phyloP scores from a whole-genome alignment of 2,797 vertebrate genomes.

The Galago senegalensis region DNA sequence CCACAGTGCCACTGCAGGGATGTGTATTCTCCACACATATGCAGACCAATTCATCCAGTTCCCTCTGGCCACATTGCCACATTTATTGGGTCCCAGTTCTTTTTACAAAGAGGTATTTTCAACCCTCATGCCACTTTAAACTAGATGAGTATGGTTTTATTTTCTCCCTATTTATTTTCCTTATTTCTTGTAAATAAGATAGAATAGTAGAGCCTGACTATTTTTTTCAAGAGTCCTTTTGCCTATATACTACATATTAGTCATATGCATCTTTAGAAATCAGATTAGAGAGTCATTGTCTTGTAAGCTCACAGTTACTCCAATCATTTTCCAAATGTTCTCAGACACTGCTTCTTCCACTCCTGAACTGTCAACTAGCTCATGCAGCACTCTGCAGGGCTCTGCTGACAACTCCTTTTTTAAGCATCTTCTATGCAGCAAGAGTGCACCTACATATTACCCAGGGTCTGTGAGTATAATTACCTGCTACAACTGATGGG shows the following conservation, averaged over 20 bases:
- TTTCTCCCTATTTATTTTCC: not conserved
- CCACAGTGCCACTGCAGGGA: rapidly evolving
- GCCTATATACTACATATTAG: not conserved
- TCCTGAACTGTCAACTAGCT: not conserved
- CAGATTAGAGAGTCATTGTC: constrained; percentile 45
- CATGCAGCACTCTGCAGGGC: not conserved
- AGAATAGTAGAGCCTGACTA: constrained; percentile 6
- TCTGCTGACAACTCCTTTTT: not conserved
- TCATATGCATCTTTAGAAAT: constrained; percentile 69
- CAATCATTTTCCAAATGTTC: not conserved
- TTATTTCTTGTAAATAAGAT: constrained; percentile 54
- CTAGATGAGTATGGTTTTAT: not conserved
- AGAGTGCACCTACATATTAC: not conserved
- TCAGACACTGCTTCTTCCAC: not conserved
- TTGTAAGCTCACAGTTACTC: constrained; percentile 52
- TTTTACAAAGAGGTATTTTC: not conserved
- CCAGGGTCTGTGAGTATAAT: constrained; percentile 2
- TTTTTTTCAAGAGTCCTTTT: constrained; percentile 45
- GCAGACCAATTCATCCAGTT: rapidly evolving
- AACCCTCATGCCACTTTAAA: not conserved
- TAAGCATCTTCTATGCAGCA: constrained; percentile 10
- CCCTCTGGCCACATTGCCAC: not conserved
- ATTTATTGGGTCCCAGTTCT: not conserved
- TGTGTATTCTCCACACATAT: rapidly evolving
- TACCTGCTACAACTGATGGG: not conserved